Percentiles rank a stretch among this genome's conserved stretches.
phyloP scores from a whole-genome alignment of 2,113 vertebrate species.

The Periophthalmodon schlosseri region DNA sequence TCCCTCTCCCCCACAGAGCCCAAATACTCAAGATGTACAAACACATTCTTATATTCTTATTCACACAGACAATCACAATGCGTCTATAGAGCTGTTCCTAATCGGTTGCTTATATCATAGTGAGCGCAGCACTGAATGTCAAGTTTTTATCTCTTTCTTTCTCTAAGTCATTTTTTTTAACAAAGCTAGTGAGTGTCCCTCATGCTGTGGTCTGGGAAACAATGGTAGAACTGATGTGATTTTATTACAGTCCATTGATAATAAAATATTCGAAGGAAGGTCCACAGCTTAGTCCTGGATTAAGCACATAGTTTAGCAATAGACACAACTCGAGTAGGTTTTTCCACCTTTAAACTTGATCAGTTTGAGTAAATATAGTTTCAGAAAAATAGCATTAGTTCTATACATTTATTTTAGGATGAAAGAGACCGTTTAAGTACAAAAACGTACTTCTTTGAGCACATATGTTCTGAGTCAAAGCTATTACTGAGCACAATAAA shows the following conservation, averaged over 20 bases:
- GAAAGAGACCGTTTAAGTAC: neutral
- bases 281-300: no score
- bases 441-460: neutral
- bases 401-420: neutral
- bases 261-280: neutral
- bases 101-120: conserved; percentile 55
- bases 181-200: neutral
- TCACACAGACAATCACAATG: no score
- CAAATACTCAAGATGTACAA: conserved; percentile 1
- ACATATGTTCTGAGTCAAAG: conserved; percentile 2
- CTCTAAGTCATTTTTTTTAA: no score
- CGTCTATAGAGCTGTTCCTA: neutral
- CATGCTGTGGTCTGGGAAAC: neutral
- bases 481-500: conserved; percentile 1
- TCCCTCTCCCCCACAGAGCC: conserved; percentile 29
- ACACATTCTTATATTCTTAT: neutral
- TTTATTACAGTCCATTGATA: conserved; percentile 20
- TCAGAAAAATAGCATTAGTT: neutral
- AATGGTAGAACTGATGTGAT: neutral
- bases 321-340: neutral
- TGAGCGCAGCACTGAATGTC: conserved; percentile 46
- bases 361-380: no score
- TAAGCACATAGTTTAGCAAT: no score
- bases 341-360: neutral
- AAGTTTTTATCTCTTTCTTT: conserved; percentile 34